These are phyloP conservation scores for Apaloderma vittatum DNA, from an alignment of 2,113 vertebrate species.

Conservation along the genomic window DNA sequence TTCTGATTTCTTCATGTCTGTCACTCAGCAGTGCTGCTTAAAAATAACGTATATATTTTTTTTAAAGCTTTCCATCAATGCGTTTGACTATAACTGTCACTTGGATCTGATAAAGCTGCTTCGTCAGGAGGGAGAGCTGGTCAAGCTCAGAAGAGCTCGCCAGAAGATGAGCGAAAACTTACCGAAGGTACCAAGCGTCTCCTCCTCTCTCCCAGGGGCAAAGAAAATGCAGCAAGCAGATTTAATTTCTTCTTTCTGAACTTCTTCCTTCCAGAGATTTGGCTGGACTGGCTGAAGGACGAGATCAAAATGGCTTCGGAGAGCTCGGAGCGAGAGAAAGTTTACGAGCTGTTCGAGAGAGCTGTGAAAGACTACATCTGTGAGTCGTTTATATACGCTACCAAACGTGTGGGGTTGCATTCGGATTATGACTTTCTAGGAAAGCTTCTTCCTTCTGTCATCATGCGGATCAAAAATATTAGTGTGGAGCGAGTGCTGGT, in stretches of 20 bases:
- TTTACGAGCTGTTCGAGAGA: constrained; percentile 93
- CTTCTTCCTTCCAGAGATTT: constrained; percentile 86
- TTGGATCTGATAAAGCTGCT: constrained; percentile 95
- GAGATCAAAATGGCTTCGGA: constrained; percentile 91
- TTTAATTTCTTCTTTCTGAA: background rate
- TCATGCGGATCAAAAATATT: background rate
- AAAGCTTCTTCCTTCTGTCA: background rate
- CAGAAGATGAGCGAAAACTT: constrained; percentile 98
- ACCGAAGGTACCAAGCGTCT: constrained; percentile 86
- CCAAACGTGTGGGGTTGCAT: accelerated
- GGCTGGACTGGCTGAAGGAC: constrained; percentile 97
- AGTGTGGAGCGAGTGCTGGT: background rate
- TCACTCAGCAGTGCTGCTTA: accelerated
- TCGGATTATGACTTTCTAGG: background rate
- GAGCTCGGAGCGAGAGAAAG: constrained; percentile 85
- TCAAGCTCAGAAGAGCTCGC: constrained; percentile 87
- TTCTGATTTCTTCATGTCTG: accelerated
- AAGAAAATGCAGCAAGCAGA: too few relatives aligned
- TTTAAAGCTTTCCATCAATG: constrained; percentile 91
- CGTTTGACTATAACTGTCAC: constrained; percentile 96
- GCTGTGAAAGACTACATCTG: constrained; percentile 95
- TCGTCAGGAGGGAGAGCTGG: constrained; percentile 90
- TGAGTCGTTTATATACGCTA: constrained; percentile 78
- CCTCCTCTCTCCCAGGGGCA: background rate
- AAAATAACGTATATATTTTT: background rate